A percentile compares a stretch with the other conserved stretches of the same genome.
Conservation (phyloP, 2,113 vertebrate species). For the Mastomys natalensis region DNA sequence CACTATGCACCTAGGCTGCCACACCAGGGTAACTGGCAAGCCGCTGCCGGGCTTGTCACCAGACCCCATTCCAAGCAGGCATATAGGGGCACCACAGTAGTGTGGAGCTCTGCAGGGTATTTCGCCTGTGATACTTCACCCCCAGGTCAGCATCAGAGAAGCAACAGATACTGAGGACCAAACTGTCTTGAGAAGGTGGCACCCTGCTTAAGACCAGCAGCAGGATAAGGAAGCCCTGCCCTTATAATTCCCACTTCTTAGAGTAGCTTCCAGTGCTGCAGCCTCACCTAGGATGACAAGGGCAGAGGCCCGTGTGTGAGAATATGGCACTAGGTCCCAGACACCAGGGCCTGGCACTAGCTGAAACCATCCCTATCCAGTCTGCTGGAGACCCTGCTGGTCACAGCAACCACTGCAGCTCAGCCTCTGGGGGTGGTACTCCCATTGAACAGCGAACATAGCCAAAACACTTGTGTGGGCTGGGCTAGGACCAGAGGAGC, state of each 20-base stretch:
- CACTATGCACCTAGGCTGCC: fast-evolving
- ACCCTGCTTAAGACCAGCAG: neutral
- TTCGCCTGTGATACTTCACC: neutral
- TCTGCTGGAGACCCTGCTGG: neutral
- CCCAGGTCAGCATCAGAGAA: neutral
- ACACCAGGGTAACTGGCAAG: neutral
- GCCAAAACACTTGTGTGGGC: neutral
- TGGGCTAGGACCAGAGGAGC: neutral
- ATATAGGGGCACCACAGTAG: neutral
- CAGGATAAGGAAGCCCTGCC: fast-evolving
- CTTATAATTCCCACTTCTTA: neutral
- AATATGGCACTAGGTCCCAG: neutral
- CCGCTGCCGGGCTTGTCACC: neutral
- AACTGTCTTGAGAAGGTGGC: neutral
- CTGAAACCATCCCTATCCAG: neutral
- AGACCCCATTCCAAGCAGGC: neutral
- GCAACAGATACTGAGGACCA: neutral
- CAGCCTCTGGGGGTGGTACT: neutral
- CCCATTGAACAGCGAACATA: neutral
- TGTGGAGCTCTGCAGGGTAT: neutral
- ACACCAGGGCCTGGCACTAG: neutral
- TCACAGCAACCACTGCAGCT: neutral
- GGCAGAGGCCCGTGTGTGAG: neutral
- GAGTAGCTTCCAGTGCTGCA: neutral
- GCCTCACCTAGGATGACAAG: neutral